Evolutionary conservation across 2,888 invertebrate species (phyloP).

Genomic region (Danaus chrysippus): DNA sequence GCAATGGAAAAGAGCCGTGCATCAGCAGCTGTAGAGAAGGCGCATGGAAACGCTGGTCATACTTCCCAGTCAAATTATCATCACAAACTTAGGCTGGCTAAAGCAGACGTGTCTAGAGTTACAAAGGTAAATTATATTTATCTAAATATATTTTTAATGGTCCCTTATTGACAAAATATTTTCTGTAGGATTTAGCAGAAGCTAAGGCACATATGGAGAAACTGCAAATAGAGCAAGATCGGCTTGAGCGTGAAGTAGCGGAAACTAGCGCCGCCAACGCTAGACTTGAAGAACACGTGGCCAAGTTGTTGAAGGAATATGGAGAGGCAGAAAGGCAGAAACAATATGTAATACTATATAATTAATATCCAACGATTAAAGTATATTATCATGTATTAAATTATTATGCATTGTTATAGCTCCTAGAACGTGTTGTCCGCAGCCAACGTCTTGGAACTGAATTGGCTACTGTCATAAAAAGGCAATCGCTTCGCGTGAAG

Average conservation of each 20-base stretch:
- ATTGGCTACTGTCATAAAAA: constrained; percentile 72
- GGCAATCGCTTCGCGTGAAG: constrained; percentile 53
- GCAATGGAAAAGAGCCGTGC: constrained; percentile 64
- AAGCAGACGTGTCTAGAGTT: constrained; percentile 59
- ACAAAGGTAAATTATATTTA: constrained; percentile 50
- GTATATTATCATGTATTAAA: background rate
- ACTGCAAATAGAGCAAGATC: constrained; percentile 52
- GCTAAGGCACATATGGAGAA: constrained; percentile 49
- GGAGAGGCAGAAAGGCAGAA: constrained; percentile 56
- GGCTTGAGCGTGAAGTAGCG: constrained; percentile 50
- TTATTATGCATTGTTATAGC: constrained; percentile 41
- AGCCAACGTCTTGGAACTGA: constrained; percentile 84
- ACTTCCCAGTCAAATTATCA: constrained; percentile 62
- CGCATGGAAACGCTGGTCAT: constrained; percentile 44
- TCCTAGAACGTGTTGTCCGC: constrained; percentile 80
- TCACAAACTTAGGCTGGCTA: constrained; percentile 65
- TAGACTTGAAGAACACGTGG: constrained; percentile 61
- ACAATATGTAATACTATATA: constrained; percentile 54
- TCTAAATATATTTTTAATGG: too few species aligned
- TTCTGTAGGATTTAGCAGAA: constrained; percentile 55
- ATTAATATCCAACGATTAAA: background rate
- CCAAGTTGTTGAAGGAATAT: constrained; percentile 54
- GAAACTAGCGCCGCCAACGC: constrained; percentile 48
- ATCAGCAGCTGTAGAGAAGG: constrained; percentile 59
- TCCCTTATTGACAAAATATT: background rate